Conservation (phyloP, 2,888 invertebrate genomes). For the Platycheirus rosarum region DNA sequence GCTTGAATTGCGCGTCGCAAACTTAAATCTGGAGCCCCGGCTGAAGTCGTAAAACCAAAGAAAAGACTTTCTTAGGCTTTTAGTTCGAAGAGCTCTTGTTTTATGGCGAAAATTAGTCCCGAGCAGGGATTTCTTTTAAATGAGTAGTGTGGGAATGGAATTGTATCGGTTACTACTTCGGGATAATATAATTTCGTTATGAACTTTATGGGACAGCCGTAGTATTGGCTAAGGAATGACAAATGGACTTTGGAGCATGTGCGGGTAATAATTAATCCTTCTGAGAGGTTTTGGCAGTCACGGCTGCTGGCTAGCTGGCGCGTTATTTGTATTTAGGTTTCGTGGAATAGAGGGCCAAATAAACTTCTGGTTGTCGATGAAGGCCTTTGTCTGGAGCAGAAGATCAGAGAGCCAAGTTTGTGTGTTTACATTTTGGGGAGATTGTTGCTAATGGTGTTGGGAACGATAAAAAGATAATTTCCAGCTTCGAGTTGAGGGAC, state of each 20-base stretch:
- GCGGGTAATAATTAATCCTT: slow-evolving; percentile 71
- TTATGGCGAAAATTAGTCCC: slow-evolving; percentile 63
- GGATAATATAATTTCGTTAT: slow-evolving; percentile 70
- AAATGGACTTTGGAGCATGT: slow-evolving; percentile 64
- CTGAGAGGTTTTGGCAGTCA: background rate
- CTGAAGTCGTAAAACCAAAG: slow-evolving; percentile 58
- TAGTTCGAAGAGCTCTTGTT: slow-evolving; percentile 35
- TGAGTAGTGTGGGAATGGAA: slow-evolving; percentile 56
- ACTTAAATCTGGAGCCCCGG: slow-evolving; percentile 25
- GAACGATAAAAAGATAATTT: slow-evolving; percentile 37
- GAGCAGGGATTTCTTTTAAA: background rate
- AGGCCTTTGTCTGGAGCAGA: slow-evolving; percentile 4
- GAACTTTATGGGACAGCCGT: slow-evolving; percentile 72
- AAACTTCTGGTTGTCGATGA: slow-evolving; percentile 28
- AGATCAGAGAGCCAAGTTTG: slow-evolving; percentile 45
- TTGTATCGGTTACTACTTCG: slow-evolving; percentile 27
- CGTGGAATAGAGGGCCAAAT: slow-evolving; percentile 51
- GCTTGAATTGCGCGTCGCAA: slow-evolving; percentile 12
- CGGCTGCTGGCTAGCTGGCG: background rate
- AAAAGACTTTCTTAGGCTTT: background rate
- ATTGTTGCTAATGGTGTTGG: slow-evolving; percentile 51
- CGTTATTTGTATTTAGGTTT: slow-evolving; percentile 24
- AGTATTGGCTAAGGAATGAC: slow-evolving; percentile 70
- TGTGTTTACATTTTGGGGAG: slow-evolving; percentile 62
- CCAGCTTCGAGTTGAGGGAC: slow-evolving; percentile 3